Base-by-base conservation (phyloP, 2,888 invertebrate genomes). In the Chymomyza procnemis region DNA sequence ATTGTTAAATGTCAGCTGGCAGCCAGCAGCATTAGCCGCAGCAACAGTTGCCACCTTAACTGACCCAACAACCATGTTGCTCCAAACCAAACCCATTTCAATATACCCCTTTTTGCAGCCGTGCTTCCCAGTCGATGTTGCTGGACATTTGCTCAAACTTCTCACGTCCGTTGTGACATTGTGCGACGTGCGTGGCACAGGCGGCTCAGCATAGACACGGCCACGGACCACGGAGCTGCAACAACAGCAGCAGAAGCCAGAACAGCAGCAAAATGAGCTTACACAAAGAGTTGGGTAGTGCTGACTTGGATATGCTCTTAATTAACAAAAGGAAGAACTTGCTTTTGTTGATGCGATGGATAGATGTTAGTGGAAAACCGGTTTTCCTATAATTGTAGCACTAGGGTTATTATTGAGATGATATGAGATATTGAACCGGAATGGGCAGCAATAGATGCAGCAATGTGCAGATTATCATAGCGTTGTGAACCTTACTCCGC, bases 81-180 rank as follows among this genome's bases (percentile, higher is more conserved):
- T 5, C 21, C 30, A 41, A 16, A 60, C 5, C 4, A 50, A 19
- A 5, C 19, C 18, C 50, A 18, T 8, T 50, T 50, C 8, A n/a
- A 18, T 50, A 18, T 19, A n/a, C 19, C 19, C 19, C 16, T 16
- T 47, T 8, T 50, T 47, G 22, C 41, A n/a, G 30, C 19, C 26
- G 26, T 26, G 26, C 8, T 26, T 1, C 6, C 6, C 6, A 26
- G 26, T 61, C 46, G 30, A 34, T 41, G 34, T 12, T 41, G 34
- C 34, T 50, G 66, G 62, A 67, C 70, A 75, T 73, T 83, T 71
- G 52, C 75, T 67, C 60, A 66, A 78, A 68, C 66, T 65, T 63
- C 70, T 79, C 80, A 86, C 87, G 85, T 79, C 58, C 67, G 52
- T 69, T 62, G 50, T 76, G 79, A 79, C 67, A 69, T 65, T 47